Evolutionary conservation across 2,113 vertebrate species (phyloP), one percentile per base, ranked within the genome.

Genomic region (Chionodraco myersi): DNA sequence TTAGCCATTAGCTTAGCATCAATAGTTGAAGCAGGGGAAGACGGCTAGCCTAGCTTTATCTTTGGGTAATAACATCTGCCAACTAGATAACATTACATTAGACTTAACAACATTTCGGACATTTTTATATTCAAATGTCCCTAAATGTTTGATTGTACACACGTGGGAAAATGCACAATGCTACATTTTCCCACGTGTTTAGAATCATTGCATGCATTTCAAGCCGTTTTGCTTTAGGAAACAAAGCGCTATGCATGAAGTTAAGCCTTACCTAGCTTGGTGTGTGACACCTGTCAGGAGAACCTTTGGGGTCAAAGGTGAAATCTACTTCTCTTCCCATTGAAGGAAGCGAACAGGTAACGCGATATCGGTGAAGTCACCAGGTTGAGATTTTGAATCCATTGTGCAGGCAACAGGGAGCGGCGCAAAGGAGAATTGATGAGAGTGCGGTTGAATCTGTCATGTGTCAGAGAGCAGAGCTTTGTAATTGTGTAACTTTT

Each of bases 321-420:
- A 90, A 79, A 80, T 79, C 68, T 72, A 72, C 81, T 81, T 88
- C 83, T 81, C 78, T 81, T 89, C 74, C 54, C 56, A 79, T 6
- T 53, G 75, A 84, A 66, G 75, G 52, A 65, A 76, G 23, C 44
- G 62, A 66, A 48, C 53, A 73, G 82, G 92, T 90, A 93, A 94
- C 87, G 66, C 26, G 63, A 94, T 88, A 91, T 60, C 47, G 83
- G 83, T 93, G 88, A 94, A 91, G 92, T 94, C 91, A 92, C 53
- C 45, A 48, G 68, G 64, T 68, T 79, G 77, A 83, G 83, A 90
- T 85, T 86, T 86, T 75, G 75, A 80, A 73, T 77, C 84, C 85
- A 85, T 89, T 92, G 92, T 94, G 83, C 58, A 51, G 45, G 69
- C 72, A 13, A 79, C 82, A 73, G 83, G 90, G 89, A n/a, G 85